Evolutionary conservation across 2,888 invertebrate species (phyloP), one percentile per base, ranked within the genome.

Genomic region (Nomada flava): DNA sequence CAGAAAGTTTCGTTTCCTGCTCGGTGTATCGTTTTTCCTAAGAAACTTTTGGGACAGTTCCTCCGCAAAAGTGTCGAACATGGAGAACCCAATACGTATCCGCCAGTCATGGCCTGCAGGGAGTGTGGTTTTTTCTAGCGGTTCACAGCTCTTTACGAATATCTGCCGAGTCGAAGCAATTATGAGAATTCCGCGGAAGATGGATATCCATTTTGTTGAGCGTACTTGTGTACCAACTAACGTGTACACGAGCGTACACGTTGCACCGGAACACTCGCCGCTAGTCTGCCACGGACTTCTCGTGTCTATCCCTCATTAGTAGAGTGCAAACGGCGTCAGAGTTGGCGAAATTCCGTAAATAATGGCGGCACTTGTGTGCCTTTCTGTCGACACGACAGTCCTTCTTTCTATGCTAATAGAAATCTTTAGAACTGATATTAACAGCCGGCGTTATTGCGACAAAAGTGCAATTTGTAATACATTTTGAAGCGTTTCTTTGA

Each of bases 121-220:
- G 53, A 57, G 20, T 53, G 42, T 23, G 52, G 29, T 70, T 72
- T 84, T 83, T 83, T 52, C 68, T 26, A 50, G 62, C 69, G 64
- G 29, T 44, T 57, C n/a, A 5, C 63, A 57, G 55, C 26, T 62
- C 64, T 72, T 75, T 64, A 47, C 77, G 69, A 75, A 63, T 79
- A 84, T 85, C 82, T 67, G 78, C 72, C 72, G 80, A 74, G 76
- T 82, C 82, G 63, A 76, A 88, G 86, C 86, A 89, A 89, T 89
- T 89, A 88, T 83, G 80, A 76, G 78, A 86, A 89, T 88, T 88
- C 89, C 83, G 50, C 65, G 60, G 73, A 80, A 80, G 86, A 84
- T 83, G 81, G 83, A 89, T 88, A 79, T 70, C 76, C 76, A 79
- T 86, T 79, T 77, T 68, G 70, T 53, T 59, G 44, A 44, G 63